phyloP scores from a whole-genome alignment of 2,797 vertebrate genomes.

The Tadarida brasiliensis region DNA sequence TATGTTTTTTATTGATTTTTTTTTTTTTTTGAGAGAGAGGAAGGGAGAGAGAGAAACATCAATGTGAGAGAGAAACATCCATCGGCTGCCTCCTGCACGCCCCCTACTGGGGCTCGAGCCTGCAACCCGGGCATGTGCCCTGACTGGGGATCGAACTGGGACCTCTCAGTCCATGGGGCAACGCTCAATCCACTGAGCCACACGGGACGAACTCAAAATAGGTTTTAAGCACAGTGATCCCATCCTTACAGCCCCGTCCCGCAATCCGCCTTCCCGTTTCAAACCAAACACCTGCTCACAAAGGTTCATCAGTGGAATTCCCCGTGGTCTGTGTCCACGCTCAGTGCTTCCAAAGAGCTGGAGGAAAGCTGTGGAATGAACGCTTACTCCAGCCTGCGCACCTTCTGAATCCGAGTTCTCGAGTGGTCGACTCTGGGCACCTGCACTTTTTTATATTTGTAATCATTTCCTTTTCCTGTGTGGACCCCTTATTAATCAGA shows the following conservation, averaged over 20 bases:
- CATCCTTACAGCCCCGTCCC: not conserved
- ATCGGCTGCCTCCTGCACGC: too few relatives aligned
- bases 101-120: too few relatives aligned
- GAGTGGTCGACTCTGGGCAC: not conserved
- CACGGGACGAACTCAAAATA: not conserved
- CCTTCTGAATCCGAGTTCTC: not conserved
- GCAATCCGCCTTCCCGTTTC: not conserved
- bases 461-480: not conserved
- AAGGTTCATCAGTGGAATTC: not conserved
- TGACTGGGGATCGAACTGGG: too few relatives aligned
- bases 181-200: too few relatives aligned
- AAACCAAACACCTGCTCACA: not conserved
- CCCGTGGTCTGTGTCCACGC: not conserved
- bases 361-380: not conserved
- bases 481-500: not conserved
- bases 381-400: not conserved
- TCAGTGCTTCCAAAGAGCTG: not conserved
- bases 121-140: too few relatives aligned
- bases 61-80: too few relatives aligned
- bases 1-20: too few relatives aligned
- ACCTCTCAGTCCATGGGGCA: too few relatives aligned
- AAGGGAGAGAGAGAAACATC: too few relatives aligned
- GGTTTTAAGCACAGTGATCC: not conserved
- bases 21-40: too few relatives aligned
- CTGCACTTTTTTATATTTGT: not conserved